Conservation (phyloP, 1,140 invertebrate species). For the Bombus difficillimus region DNA sequence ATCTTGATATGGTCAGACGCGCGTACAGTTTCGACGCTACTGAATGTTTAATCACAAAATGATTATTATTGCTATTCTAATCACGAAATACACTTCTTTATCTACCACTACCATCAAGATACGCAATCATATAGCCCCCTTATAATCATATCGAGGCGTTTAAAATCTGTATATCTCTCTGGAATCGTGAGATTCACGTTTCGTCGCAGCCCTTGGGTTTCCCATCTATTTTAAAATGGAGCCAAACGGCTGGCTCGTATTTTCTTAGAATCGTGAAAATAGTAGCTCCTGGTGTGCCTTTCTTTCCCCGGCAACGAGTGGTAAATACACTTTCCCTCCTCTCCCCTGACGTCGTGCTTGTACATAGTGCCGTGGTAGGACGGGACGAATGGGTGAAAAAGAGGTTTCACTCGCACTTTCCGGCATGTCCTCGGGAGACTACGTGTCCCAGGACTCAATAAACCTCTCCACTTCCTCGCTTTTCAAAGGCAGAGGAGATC, state of each 20-base stretch:
- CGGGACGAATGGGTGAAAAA: constrained; percentile 36
- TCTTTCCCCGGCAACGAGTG: constrained; percentile 52
- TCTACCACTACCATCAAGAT: not conserved
- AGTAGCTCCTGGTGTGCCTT: constrained; percentile 29
- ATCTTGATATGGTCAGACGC: not conserved
- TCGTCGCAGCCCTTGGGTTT: not conserved
- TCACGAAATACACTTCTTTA: not conserved
- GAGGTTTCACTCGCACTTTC: constrained; percentile 69
- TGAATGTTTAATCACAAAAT: not conserved
- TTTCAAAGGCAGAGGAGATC: constrained; percentile 68
- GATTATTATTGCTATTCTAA: not conserved
- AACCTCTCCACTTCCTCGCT: constrained; percentile 68
- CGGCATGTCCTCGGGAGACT: constrained; percentile 67
- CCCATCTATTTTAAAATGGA: constrained; percentile 49
- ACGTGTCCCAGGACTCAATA: constrained; percentile 71
- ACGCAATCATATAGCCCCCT: not conserved
- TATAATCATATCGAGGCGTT: not conserved
- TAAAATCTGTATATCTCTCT: not conserved
- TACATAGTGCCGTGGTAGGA: constrained; percentile 44
- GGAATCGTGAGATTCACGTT: not conserved
- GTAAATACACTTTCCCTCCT: constrained; percentile 61
- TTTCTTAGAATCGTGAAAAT: constrained; percentile 46
- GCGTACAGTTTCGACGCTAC: not conserved
- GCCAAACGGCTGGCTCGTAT: constrained; percentile 52
- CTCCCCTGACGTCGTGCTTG: not conserved